Evolutionary conservation across 1,140 invertebrate genomes (phyloP).

Genomic region (Procambarus clarkii): DNA sequence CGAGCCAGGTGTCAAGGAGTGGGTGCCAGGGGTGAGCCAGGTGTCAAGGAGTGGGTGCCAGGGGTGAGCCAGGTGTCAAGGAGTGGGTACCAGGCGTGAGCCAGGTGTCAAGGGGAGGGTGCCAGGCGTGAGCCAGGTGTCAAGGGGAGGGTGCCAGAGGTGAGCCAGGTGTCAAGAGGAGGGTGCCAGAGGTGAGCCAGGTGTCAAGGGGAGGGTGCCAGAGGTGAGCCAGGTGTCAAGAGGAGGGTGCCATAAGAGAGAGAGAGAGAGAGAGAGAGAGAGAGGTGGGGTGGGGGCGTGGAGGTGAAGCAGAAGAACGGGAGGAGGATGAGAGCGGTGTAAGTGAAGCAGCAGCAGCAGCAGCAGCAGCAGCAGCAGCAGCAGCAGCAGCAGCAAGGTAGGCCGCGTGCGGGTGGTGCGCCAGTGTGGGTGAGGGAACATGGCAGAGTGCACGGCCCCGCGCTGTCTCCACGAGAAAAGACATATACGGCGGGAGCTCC

Average conservation of each 20-base stretch:
- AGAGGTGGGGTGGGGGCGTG: background rate
- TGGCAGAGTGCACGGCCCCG: conserved; percentile 59
- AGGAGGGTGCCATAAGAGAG: background rate
- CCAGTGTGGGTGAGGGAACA: conserved; percentile 47
- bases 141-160: no score
- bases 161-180: background rate
- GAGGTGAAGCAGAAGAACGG: background rate
- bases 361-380: background rate
- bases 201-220: no score
- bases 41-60: no score
- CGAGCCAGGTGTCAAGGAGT: no score
- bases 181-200: no score
- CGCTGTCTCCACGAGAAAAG: conserved; percentile 64
- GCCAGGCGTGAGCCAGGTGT: no score
- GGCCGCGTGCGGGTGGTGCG: background rate
- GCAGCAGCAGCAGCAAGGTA: background rate
- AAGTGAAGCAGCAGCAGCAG: background rate
- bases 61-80: no score
- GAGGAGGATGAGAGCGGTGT: background rate
- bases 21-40: background rate
- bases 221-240: background rate
- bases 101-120: no score
- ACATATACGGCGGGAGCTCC: conserved; percentile 56
- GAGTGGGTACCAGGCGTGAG: no score
- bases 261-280: background rate